Evolutionary conservation across 1,140 invertebrate genomes (phyloP).

Genomic region (Diplogasteroides magnus): DNA sequence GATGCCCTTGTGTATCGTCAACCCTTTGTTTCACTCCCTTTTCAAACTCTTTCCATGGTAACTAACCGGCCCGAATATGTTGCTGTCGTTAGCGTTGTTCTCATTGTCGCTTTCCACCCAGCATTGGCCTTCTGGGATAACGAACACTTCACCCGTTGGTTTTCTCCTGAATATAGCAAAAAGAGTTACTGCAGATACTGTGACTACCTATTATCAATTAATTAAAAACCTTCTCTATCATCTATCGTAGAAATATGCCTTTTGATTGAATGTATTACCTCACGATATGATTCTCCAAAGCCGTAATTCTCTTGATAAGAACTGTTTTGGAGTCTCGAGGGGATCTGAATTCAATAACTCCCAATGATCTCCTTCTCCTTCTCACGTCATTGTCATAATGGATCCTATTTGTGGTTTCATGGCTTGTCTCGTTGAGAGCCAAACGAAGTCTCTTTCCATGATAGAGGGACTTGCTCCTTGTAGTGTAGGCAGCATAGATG

Average conservation of each 20-base stretch:
- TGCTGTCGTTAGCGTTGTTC: constrained; percentile 5
- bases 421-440: constrained; percentile 9
- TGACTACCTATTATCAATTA: too few relatives aligned
- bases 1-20: too few relatives aligned
- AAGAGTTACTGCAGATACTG: not conserved
- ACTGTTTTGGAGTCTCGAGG: constrained; percentile 14
- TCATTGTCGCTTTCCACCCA: constrained; percentile 9
- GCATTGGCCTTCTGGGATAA: not conserved
- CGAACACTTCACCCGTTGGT: constrained; percentile 10
- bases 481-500: constrained; percentile 23
- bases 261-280: constrained; percentile 1
- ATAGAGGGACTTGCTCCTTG: constrained; percentile 4
- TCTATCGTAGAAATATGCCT: too few relatives aligned
- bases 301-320: constrained; percentile 21
- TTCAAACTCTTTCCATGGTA: not conserved
- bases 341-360: constrained; percentile 12
- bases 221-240: too few relatives aligned
- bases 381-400: constrained; percentile 20
- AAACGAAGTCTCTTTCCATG: constrained; percentile 16
- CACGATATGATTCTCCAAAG: constrained; percentile 5
- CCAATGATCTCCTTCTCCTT: too few relatives aligned
- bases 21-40: too few relatives aligned
- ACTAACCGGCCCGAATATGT: constrained; percentile 20
- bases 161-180: not conserved
- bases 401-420: not conserved